phyloP scores from a whole-genome alignment of 2,888 invertebrate genomes.

The Sphaerophoria rueppellii region DNA sequence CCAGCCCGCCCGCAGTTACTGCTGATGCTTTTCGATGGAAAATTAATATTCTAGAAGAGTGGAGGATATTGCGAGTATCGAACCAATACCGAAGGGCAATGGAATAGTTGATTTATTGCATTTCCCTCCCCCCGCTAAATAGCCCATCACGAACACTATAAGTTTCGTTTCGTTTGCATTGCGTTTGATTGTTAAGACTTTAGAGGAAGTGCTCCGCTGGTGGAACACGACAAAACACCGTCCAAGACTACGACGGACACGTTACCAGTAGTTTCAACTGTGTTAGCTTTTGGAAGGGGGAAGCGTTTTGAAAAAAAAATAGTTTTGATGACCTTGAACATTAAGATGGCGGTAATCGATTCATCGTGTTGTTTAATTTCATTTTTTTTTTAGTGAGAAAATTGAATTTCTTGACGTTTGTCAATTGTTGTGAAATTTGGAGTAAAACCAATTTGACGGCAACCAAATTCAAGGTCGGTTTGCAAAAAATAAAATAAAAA shows the following conservation, averaged over 20 bases:
- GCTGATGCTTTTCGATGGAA: slow-evolving; percentile 50
- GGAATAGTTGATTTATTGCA: slow-evolving; percentile 62
- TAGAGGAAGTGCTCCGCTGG: slow-evolving; percentile 38
- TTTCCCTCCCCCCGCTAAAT: slow-evolving; percentile 17
- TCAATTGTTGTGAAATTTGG: slow-evolving; percentile 26
- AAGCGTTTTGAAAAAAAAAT: slow-evolving; percentile 17
- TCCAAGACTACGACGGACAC: neutral
- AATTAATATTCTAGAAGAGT: slow-evolving; percentile 68
- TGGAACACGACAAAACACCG: slow-evolving; percentile 13
- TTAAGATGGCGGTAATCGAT: slow-evolving; percentile 47
- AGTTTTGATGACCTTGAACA: slow-evolving; percentile 56
- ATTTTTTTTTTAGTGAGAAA: slow-evolving; percentile 11
- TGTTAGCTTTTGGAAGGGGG: neutral
- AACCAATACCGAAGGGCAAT: slow-evolving; percentile 53
- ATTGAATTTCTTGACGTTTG: slow-evolving; percentile 45
- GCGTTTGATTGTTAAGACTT: neutral
- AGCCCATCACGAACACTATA: slow-evolving; percentile 32
- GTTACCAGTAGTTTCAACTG: no score
- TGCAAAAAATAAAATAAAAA: slow-evolving; percentile 20
- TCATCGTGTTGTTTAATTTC: slow-evolving; percentile 13
- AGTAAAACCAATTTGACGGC: neutral
- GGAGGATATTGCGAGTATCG: slow-evolving; percentile 32
- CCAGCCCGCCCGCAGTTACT: neutral
- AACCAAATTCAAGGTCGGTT: slow-evolving; percentile 49
- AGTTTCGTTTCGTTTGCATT: neutral